These are phyloP conservation scores for Acanthiza pusilla DNA, from an alignment of 2,797 vertebrate genomes.

Conservation along the genomic window DNA sequence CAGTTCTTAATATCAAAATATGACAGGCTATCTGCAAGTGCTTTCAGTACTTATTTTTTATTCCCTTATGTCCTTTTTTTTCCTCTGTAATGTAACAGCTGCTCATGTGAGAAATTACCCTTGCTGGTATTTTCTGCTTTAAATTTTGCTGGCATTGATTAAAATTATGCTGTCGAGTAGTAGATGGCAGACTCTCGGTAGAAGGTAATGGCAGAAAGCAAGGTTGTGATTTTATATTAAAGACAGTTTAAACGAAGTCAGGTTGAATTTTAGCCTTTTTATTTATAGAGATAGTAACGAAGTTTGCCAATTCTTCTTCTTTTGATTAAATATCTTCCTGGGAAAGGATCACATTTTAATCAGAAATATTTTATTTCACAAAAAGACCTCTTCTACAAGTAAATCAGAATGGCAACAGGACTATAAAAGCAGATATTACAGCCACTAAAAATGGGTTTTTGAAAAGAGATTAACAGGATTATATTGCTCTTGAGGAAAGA, in stretches of 20 bases:
- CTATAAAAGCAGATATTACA: not conserved
- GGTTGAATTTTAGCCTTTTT: not conserved
- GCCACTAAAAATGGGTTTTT: not conserved
- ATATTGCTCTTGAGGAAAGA: not conserved
- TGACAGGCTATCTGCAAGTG: not conserved
- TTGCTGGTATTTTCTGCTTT: not conserved
- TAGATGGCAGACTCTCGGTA: not conserved
- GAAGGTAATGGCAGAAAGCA: not conserved
- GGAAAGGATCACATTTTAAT: not conserved
- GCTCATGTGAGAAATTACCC: not conserved
- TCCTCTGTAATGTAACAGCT: not conserved
- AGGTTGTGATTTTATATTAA: not conserved
- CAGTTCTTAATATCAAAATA: not conserved
- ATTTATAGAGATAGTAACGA: not conserved
- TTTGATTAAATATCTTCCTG: not conserved
- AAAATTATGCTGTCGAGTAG: not conserved
- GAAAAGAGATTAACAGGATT: not conserved
- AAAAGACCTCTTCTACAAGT: not conserved
- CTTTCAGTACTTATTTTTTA: not conserved
- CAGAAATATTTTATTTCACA: not conserved
- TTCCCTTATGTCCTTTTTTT: not conserved
- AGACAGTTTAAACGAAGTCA: not conserved
- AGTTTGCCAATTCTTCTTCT: not conserved
- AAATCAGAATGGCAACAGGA: not conserved
- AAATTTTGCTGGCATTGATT: not conserved